These are phyloP conservation scores for Arizona elegans DNA, from an alignment of 2,113 vertebrate genomes.

Conservation along the genomic window DNA sequence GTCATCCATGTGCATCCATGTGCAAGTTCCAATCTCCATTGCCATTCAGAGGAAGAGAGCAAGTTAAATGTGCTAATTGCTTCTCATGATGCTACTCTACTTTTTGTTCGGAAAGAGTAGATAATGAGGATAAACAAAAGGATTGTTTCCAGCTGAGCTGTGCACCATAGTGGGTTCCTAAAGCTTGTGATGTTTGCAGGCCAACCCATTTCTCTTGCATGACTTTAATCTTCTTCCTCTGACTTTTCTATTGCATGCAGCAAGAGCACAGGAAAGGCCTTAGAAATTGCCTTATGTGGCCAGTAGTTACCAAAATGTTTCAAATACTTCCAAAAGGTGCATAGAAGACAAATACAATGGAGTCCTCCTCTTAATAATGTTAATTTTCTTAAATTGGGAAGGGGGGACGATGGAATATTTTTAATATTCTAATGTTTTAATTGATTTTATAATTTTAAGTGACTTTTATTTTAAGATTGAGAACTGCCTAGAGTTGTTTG, in stretches of 20 bases:
- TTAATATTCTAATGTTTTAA: neutral
- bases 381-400: neutral
- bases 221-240: neutral
- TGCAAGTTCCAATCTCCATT: neutral
- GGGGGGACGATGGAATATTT: neutral
- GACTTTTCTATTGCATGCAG: neutral
- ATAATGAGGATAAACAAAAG: neutral
- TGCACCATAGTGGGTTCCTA: neutral
- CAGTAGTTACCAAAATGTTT: neutral
- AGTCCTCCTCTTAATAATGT: neutral
- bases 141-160: neutral
- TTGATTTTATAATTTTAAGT: neutral
- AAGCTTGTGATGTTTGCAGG: neutral
- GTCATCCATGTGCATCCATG: neutral
- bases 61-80: neutral
- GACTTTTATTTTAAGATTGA: neutral
- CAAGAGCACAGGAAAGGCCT: neutral
- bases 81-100: neutral
- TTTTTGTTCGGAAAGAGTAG: neutral
- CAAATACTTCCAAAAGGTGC: neutral
- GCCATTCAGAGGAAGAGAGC: neutral
- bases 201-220: neutral
- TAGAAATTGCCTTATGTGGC: neutral
- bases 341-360: neutral
- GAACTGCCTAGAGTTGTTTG: neutral